Evolutionary conservation across 2,113 vertebrate genomes (phyloP).

Genomic region (Ptilonorhynchus violaceus): DNA sequence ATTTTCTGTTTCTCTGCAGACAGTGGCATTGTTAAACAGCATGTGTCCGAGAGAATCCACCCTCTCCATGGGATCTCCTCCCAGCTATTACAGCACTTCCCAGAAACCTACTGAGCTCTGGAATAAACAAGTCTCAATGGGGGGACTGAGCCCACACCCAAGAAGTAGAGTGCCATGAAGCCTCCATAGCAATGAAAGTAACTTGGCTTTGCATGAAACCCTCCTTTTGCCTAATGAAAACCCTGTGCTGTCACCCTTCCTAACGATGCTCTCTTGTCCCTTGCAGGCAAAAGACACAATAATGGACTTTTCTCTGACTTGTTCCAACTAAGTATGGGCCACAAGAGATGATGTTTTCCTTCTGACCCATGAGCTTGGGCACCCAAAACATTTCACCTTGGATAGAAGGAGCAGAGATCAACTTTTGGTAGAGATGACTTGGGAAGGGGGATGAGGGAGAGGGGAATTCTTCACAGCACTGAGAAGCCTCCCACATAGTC

Average conservation of each 20-base stretch:
- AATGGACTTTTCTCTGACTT: neutral
- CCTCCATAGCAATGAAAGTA: constrained; percentile 57
- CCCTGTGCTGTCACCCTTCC: constrained; percentile 34
- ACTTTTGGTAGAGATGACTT: neutral
- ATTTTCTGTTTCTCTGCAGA: constrained; percentile 47
- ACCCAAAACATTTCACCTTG: neutral
- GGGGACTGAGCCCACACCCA: constrained; percentile 47
- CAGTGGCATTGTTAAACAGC: constrained; percentile 56
- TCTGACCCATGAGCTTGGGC: neutral
- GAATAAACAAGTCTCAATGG: constrained; percentile 55
- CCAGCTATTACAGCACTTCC: constrained; percentile 61
- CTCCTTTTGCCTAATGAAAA: constrained; percentile 46
- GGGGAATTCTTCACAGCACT: neutral
- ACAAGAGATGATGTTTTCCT: neutral
- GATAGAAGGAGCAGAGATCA: neutral
- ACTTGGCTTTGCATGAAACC: constrained; percentile 30
- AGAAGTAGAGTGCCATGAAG: constrained; percentile 32
- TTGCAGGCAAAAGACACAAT: neutral
- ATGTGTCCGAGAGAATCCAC: constrained; percentile 29
- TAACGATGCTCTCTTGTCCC: neutral
- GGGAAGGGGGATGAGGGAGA: fast-evolving
- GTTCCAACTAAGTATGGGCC: neutral
- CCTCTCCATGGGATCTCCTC: constrained; percentile 56
- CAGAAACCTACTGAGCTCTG: constrained; percentile 52
- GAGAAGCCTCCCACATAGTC: neutral